Percentiles rank a stretch among this genome's conserved stretches.
Evolutionary conservation across 2,888 invertebrate species (phyloP).

Genomic region (Junonia oenone): DNA sequence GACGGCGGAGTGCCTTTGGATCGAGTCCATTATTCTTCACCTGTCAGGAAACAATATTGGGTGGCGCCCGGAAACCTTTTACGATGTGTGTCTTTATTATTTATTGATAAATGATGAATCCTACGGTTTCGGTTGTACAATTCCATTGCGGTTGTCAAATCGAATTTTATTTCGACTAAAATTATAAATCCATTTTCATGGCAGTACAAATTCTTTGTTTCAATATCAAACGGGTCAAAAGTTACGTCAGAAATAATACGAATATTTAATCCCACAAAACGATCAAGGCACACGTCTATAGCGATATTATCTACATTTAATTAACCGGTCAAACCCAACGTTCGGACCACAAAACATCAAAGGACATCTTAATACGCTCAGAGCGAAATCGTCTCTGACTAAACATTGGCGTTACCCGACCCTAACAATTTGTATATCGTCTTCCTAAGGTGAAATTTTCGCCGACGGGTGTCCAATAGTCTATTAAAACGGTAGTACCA

Average conservation of each 20-base stretch:
- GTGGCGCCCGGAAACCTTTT: constrained; percentile 25
- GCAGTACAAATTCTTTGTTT: neutral
- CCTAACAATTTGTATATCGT: constrained; percentile 57
- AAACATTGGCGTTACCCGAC: constrained; percentile 58
- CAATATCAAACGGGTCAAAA: constrained; percentile 28
- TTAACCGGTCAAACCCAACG: constrained; percentile 63
- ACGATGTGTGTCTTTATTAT: constrained; percentile 27
- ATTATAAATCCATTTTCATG: neutral
- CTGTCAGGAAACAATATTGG: constrained; percentile 34
- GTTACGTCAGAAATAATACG: constrained; percentile 47
- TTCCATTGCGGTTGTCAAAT: neutral
- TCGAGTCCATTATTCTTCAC: constrained; percentile 65
- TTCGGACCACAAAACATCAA: constrained; percentile 68
- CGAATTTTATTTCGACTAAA: neutral
- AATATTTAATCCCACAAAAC: constrained; percentile 45
- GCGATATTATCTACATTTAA: constrained; percentile 61
- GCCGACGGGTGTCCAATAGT: constrained; percentile 66
- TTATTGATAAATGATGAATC: constrained; percentile 23
- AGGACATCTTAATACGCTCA: constrained; percentile 73
- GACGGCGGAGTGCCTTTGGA: constrained; percentile 58
- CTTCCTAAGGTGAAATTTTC: constrained; percentile 56
- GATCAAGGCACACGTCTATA: constrained; percentile 51
- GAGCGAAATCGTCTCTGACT: constrained; percentile 63
- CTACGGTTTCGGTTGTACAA: constrained; percentile 1
- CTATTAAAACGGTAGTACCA: constrained; percentile 63